Evolutionary conservation across 2,888 invertebrate genomes (phyloP), one percentile per base, ranked within the genome.

Genomic region (Nudaria mundana): DNA sequence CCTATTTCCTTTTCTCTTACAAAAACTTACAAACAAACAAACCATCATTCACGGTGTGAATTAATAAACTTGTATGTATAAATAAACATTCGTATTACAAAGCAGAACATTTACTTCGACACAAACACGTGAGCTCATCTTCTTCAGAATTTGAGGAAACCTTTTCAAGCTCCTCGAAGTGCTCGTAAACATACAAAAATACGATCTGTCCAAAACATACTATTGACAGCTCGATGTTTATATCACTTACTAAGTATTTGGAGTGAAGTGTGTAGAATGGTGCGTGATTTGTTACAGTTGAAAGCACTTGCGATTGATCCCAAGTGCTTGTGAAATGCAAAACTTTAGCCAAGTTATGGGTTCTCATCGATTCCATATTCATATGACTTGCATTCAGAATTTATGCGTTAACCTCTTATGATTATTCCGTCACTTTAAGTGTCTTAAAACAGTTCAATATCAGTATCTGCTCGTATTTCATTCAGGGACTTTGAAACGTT

Each of bases 401-500:
- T 25, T 12, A 25, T 12, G 12, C 6, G 24, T 10, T 10, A 10
- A n/a, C 2, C 10, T 10, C 5, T 24, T 0, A 24, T 10, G n/a
- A 23, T 23, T n/a, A 23, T 10, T 24, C 10, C 11, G 24, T 24
- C 5, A 10, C 12, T 25, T 25, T 11, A 6, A 3, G 6, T 6
- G 24, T 7, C 1, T 2, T n/a, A n/a, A n/a, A n/a, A n/a, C 6
- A 25, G 10, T 25, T 11, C 6, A 25, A 25, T 37, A 18, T 34
- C 33, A 20, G 14, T 42, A 37, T 52, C 53, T 40, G 48, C 41
- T n/a, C 7, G 40, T 41, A 45, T 46, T 52, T 51, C 48, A 47
- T 47, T 55, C 51, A 37, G 56, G 55, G 52, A 47, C 43, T 37
- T 47, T 38, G 34, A 30, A 51, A 41, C 54, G 71, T 44, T 53